Conservation (phyloP, 1,140 invertebrate species). For the Apis mellifera region Amel_HAv3.1 CM009934.2:8952001-8952500, state of each 20-base stretch:
- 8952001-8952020: no score
- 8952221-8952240: slow-evolving; percentile 37
- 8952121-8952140: neutral
- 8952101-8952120: neutral
- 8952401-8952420: no score
- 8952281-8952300: neutral
- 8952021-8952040: neutral
- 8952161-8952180: slow-evolving; percentile 17
- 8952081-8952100: neutral
- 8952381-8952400: no score
- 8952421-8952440: no score
- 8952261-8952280: neutral
- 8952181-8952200: neutral
- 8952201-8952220: slow-evolving; percentile 27
- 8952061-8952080: neutral
- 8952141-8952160: slow-evolving; percentile 4
- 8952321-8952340: neutral
- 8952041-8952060: neutral
- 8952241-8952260: slow-evolving; percentile 7
- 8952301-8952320: neutral
- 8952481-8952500: no score
- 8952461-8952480: no score
- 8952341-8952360: neutral
- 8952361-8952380: neutral
- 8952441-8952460: no score